Evolutionary conservation across 2,888 invertebrate genomes (phyloP), one percentile per base, ranked within the genome.

Genomic region (Ptychoptera albimana): DNA sequence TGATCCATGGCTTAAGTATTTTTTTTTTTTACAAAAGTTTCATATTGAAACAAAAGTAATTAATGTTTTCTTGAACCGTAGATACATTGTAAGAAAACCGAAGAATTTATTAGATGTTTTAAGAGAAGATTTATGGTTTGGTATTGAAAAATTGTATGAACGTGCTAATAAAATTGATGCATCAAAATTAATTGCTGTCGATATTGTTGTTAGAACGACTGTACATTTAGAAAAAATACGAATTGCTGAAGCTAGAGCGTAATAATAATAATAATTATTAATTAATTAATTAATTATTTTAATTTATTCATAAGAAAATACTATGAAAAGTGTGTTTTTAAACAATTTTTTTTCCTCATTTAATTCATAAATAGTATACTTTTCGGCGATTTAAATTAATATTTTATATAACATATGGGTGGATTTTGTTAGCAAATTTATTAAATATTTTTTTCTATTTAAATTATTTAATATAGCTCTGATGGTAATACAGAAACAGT

Each of bases 201-300:
- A 84, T 60, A 79, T 89, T 70, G 79, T 87, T 2, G 77, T 75
- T 48, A 81, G 78, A 60, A 76, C 89, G 29, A 83, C 85, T 10
- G 74, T 77, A 47, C 91, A 92, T 71, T 83, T 91, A 67, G 86
- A 86, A 58, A 80, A 81, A 57, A 84, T 89, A 47, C 71, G 86
- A 51, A 76, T 82, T 57, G 79, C 84, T 9, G 79, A 80, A 61
- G 74, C 75, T 52, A 73, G 77, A 58, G 77, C 77, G 82, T 84
- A 68, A 76, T 81, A 75, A n/a, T n/a, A n/a, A n/a, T n/a, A n/a
- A n/a, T n/a, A n/a, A n/a, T n/a, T n/a, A n/a, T n/a, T n/a, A n/a
- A n/a, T n/a, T n/a, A n/a, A n/a, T 36, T 42, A 39, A 23, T 16
- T 41, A 32, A 12, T 44, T n/a, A 36, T 37, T 16, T 46, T 44